Percentiles rank a stretch among this genome's conserved stretches.
Conservation (phyloP, 1,140 invertebrate species). For the Ceratoteleas bidentatus region DNA sequence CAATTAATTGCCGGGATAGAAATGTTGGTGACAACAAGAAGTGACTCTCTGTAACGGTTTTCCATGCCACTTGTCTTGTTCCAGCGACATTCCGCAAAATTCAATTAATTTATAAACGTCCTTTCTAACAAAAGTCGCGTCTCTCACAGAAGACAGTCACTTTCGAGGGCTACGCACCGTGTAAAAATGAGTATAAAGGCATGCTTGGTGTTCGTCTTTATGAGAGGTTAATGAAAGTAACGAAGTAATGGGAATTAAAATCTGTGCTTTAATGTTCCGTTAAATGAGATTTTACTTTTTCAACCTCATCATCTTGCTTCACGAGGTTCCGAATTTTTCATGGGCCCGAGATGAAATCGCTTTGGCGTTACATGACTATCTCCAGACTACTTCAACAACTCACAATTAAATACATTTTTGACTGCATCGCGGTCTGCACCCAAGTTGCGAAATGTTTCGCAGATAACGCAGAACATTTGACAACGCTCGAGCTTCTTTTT, state of each 20-base stretch:
- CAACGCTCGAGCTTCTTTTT: constrained; percentile 7
- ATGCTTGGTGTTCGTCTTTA: constrained; percentile 52
- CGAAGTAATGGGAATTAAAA: constrained; percentile 69
- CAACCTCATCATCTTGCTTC: constrained; percentile 25
- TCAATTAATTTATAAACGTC: constrained; percentile 55
- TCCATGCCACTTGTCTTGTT: constrained; percentile 3
- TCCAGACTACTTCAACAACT: too few species aligned
- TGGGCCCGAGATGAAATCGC: not conserved
- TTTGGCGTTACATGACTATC: too few species aligned
- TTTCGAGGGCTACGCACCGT: constrained; percentile 16
- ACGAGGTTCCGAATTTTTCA: constrained; percentile 13
- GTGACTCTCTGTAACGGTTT: not conserved
- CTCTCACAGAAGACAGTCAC: constrained; percentile 18
- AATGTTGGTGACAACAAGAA: too few species aligned
- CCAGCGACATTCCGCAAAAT: constrained; percentile 37
- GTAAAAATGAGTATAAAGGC: constrained; percentile 44
- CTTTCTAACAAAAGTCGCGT: constrained; percentile 11
- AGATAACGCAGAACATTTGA: constrained; percentile 12
- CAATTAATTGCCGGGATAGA: too few species aligned
- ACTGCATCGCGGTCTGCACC: too few species aligned
- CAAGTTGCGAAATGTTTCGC: too few species aligned
- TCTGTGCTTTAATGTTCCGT: constrained; percentile 57
- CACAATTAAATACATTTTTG: too few species aligned
- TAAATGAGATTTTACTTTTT: constrained; percentile 52
- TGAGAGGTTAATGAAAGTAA: constrained; percentile 66